These are phyloP conservation scores for Trissolcus basalis DNA, from an alignment of 1,140 invertebrate genomes.

Conservation along the genomic window DNA sequence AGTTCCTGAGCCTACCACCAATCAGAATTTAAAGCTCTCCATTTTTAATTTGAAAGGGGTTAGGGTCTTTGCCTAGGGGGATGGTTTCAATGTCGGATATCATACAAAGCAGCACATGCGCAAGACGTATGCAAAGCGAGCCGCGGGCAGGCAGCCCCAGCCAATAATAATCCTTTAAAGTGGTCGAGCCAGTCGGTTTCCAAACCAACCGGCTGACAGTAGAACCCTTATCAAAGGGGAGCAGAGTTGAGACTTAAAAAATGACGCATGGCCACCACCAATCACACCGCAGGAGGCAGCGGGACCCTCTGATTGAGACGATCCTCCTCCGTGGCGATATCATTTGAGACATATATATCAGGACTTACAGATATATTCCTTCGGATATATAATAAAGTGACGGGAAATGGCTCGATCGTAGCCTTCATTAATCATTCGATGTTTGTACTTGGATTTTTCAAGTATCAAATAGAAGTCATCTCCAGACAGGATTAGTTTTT, in stretches of 20 bases:
- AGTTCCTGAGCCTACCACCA: constrained; percentile 13
- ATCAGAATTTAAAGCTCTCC: constrained; percentile 38
- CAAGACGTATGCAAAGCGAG: constrained; percentile 61
- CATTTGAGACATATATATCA: constrained; percentile 38
- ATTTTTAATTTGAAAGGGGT: constrained; percentile 60
- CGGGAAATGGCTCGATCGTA: constrained; percentile 29
- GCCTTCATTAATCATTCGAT: constrained; percentile 41
- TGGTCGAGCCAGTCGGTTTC: constrained; percentile 27
- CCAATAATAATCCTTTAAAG: constrained; percentile 69
- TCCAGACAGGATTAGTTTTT: no score
- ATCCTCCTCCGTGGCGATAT: constrained; percentile 43
- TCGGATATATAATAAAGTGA: constrained; percentile 44
- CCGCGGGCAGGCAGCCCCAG: constrained; percentile 30
- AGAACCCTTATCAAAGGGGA: constrained; percentile 67
- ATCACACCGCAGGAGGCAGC: constrained; percentile 68
- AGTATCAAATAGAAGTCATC: no score
- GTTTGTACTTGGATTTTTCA: no score
- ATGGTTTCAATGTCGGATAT: constrained; percentile 28
- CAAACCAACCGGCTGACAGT: constrained; percentile 52
- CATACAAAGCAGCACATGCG: constrained; percentile 60
- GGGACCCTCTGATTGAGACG: constrained; percentile 68
- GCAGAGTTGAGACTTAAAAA: constrained; percentile 69
- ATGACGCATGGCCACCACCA: constrained; percentile 71
- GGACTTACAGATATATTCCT: constrained; percentile 44
- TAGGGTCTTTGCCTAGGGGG: constrained; percentile 41